Evolutionary conservation across 2,888 invertebrate species (phyloP).

Genomic region (Cataglyphis albicans): DNA sequence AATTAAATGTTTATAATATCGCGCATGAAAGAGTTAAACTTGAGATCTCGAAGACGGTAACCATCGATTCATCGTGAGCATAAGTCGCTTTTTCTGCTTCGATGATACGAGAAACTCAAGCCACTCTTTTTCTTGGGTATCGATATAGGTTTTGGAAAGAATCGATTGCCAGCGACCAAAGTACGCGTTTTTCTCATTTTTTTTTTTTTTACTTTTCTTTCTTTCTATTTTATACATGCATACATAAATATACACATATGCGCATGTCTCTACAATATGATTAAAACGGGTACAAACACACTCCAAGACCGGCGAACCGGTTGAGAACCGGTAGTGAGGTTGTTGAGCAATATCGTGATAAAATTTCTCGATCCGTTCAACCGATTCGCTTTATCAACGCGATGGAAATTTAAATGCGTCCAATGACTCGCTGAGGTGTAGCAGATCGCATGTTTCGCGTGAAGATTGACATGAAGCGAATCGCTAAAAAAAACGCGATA

Average conservation of each 20-base stretch:
- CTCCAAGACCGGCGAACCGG: constrained; percentile 44
- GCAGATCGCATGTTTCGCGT: background rate
- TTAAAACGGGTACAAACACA: constrained; percentile 58
- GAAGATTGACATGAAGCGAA: constrained; percentile 12
- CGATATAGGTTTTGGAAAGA: constrained; percentile 49
- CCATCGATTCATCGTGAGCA: background rate
- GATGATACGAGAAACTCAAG: background rate
- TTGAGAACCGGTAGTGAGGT: constrained; percentile 45
- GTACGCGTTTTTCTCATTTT: constrained; percentile 17
- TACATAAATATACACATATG: background rate
- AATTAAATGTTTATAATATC: background rate
- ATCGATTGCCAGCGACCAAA: constrained; percentile 29
- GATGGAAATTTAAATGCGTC: constrained; percentile 29
- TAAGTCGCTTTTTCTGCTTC: background rate
- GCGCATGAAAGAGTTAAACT: background rate
- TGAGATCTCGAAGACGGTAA: background rate
- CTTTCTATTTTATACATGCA: background rate
- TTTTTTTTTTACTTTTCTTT: background rate
- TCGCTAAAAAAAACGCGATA: background rate
- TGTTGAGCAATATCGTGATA: constrained; percentile 56
- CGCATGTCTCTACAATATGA: background rate
- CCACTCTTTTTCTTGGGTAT: constrained; percentile 19
- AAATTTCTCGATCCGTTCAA: constrained; percentile 23
- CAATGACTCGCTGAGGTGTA: background rate
- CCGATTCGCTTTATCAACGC: constrained; percentile 27